Base-by-base conservation (phyloP, 2,888 invertebrate genomes). In the Buathra laborator region DNA sequence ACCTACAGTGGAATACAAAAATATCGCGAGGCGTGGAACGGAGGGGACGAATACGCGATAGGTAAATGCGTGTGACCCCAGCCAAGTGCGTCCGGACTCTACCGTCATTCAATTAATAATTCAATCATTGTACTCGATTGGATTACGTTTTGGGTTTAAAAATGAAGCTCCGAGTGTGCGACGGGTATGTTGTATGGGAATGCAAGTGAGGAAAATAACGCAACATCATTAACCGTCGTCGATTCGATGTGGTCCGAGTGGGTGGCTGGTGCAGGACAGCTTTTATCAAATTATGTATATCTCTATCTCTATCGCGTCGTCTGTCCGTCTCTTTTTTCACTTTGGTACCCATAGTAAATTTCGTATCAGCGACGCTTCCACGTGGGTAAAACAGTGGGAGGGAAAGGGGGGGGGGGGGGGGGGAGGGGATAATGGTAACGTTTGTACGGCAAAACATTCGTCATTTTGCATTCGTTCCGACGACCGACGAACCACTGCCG, bases 61-160 rank as follows among this genome's bases (percentile, higher is more conserved):
- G 16, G 62, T 79, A 81, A 82, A 85, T 86, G 89, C 89, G 89
- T 90, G 91, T 89, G 91, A 91, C 89, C 90, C 88, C 86, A 81
- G 86, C 89, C 90, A 89, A 84, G 88, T 83, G 89, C 90, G 43
- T 24, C 32, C 16, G 70, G 48, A 24, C 46, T 77, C 75, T 64
- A 76, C 79, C 71, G 90, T 93, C 93, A 91, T 92, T 92, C 93
- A 90, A 93, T 93, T 93, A 93, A 92, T 93, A 93, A 93, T 93
- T 92, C 93, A 92, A 93, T 93, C 92, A 93, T 92, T 91, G 91
- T 89, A 89, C 90, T 88, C 91, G 91, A 93, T 93, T 92, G 90
- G 90, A 93, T 93, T 93, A 93, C 89, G 89, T 89, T 90, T 67
- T 87, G 89, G 87, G 86, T 87, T 88, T 67, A 87, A 89, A 91